Evolutionary conservation across 2,113 vertebrate genomes (phyloP), one percentile per base, ranked within the genome.

Genomic region (Caretta caretta): DNA sequence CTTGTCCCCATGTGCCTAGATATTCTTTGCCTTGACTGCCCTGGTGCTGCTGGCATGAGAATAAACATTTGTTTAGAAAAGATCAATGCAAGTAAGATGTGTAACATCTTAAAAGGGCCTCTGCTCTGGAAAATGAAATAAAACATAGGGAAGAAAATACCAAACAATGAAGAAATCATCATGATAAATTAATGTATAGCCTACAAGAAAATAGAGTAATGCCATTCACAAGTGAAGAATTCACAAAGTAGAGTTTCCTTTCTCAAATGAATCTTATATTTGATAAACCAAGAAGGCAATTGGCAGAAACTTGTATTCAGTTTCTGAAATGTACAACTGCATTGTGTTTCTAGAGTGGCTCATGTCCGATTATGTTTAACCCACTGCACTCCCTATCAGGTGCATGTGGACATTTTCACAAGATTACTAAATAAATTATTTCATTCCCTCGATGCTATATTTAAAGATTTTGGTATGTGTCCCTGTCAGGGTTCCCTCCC

Each of bases 151-250:
- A 96, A 90, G 12, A 86, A 97, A 97, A 96, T 91, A 90, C 86
- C 90, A 94, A 82, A 84, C 93, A 87, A 95, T 97, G 91, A 96
- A 97, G 88, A 80, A 93, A 96, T 59, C 84, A 92, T 95, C 95
- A 92, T 90, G 96, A 98, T 96, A 97, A 98, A 98, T 97, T 94
- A 96, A 72, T 50, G 93, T 81, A 94, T 91, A 97, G 90, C 93
- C 94, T 94, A 96, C 80, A 93, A 88, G 94, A 97, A 97, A 97
- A 94, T 90, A 92, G 89, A 96, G 93, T 86, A 88, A 91, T 76
- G 59, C 48, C 87, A 90, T 75, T 95, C 84, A 90, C 1, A 1
- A 95, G 83, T 38, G 53, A 95, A 91, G 65, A 81, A 75, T 85
- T 89, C 92, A 78, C 75, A 19, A 35, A 46, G 24, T 76, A 50